Evolutionary conservation across 2,888 invertebrate genomes (phyloP).

Genomic region (Dioctria rufipes): DNA sequence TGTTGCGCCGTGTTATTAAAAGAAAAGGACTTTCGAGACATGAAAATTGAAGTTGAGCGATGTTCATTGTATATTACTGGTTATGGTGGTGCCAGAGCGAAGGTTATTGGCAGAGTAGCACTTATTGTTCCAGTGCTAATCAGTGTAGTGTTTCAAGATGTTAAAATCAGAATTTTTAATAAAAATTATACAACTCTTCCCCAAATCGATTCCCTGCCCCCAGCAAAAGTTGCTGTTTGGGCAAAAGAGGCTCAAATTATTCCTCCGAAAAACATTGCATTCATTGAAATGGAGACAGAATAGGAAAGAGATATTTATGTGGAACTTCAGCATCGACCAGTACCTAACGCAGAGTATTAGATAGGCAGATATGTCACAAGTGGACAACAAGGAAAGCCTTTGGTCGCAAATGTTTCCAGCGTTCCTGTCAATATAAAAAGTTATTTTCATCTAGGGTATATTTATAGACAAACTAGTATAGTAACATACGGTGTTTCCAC

Average conservation of each 20-base stretch:
- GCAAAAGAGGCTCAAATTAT: background rate
- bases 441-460: no score
- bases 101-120: no score
- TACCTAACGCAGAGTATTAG: constrained; percentile 4
- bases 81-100: background rate
- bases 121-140: no score
- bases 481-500: no score
- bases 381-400: no score
- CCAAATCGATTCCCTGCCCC: background rate
- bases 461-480: no score
- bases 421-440: no score
- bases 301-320: background rate
- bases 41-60: no score
- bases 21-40: no score
- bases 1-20: background rate
- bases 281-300: background rate
- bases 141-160: background rate
- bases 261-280: background rate
- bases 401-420: no score
- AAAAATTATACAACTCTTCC: background rate
- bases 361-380: no score
- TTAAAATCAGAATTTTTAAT: background rate
- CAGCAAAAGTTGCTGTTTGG: background rate
- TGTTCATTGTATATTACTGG: background rate
- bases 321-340: background rate